Conservation (phyloP, 2,797 vertebrate genomes). For the Falco cherrug region DNA sequence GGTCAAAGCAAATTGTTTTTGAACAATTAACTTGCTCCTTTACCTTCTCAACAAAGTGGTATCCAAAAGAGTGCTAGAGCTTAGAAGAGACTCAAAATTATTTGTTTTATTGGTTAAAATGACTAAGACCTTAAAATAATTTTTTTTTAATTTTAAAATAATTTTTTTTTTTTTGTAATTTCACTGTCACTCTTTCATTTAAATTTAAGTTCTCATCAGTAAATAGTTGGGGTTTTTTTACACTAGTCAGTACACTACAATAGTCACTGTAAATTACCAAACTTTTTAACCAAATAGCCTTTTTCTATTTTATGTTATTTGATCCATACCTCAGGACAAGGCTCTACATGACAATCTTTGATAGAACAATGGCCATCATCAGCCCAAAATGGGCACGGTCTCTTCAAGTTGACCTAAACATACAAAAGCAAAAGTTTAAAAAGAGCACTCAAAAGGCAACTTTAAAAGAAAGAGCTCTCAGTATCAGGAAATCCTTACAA, state of each 20-base stretch:
- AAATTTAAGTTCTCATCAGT: background rate
- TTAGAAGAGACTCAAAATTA: background rate
- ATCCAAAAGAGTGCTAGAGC: background rate
- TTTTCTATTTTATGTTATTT: background rate
- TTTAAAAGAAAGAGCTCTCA: background rate
- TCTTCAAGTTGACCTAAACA: conserved; percentile 91
- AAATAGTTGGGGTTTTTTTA: background rate
- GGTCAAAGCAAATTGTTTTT: background rate
- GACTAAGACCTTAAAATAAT: background rate
- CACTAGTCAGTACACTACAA: no score
- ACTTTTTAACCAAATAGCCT: background rate
- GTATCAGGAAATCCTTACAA: background rate
- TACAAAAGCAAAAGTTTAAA: background rate
- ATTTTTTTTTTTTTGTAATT: background rate
- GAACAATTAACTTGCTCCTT: background rate
- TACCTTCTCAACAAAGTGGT: background rate
- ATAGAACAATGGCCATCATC: conserved; percentile 95
- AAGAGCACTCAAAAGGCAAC: background rate
- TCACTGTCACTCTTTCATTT: background rate
- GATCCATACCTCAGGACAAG: conserved; percentile 91
- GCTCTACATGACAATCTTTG: conserved; percentile 95
- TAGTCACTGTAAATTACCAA: background rate
- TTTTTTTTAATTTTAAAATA: no score
- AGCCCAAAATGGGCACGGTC: conserved; percentile 95
- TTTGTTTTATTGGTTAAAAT: background rate